These are phyloP conservation scores for Ondatra zibethicus DNA, from an alignment of 2,113 vertebrate species.

Conservation along the genomic window DNA sequence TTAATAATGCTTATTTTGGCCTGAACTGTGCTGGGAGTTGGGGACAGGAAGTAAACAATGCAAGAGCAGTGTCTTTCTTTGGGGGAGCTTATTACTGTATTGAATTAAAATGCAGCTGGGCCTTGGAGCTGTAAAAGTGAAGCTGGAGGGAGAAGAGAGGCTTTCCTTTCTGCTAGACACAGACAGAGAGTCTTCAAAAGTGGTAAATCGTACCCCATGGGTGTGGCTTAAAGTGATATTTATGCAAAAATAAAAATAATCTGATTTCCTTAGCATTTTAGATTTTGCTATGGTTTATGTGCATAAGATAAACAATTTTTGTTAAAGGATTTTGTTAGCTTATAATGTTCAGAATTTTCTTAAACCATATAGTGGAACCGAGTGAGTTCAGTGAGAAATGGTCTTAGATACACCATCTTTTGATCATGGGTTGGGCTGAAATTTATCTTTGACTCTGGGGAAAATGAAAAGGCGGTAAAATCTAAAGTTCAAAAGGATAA, in stretches of 20 bases:
- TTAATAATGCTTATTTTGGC: neutral
- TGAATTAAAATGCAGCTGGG: neutral
- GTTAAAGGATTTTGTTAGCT: neutral
- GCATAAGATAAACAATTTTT: neutral
- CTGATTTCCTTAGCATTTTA: neutral
- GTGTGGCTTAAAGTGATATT: neutral
- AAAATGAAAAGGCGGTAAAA: neutral
- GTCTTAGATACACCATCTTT: slow-evolving; percentile 35
- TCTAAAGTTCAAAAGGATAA: neutral
- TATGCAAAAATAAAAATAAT: neutral
- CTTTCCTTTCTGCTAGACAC: neutral
- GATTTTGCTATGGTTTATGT: neutral
- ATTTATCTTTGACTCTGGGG: neutral
- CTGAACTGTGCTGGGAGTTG: neutral
- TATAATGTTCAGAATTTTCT: slow-evolving; percentile 1
- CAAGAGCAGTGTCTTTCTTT: neutral
- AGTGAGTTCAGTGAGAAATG: neutral
- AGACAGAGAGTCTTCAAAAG: neutral
- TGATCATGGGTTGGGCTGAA: neutral
- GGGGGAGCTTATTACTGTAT: neutral
- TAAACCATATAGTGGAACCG: neutral
- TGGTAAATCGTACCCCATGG: neutral
- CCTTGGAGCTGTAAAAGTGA: neutral
- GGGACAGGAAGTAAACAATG: neutral
- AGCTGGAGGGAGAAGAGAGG: neutral